These are phyloP conservation scores for Propithecus deckenii DNA, from an alignment of 2,797 vertebrate species.

Conservation along the genomic window DNA sequence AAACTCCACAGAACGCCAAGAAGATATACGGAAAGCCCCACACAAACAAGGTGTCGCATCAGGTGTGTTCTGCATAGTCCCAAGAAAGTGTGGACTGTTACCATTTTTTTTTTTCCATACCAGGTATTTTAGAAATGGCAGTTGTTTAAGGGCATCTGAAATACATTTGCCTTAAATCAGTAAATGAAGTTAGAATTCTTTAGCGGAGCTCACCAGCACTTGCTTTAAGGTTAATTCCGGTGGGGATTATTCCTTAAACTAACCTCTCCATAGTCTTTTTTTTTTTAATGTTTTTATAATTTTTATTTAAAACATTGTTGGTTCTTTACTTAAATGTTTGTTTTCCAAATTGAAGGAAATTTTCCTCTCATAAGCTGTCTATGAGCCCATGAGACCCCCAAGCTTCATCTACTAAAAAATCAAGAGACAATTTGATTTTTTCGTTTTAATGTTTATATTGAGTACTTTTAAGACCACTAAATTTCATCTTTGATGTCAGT, in stretches of 20 bases:
- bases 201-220: neutral
- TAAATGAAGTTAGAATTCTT: neutral
- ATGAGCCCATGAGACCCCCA: neutral
- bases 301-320: too few species aligned
- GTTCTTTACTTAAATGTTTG: too few species aligned
- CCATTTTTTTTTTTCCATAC: neutral
- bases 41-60: slow-evolving; percentile 92
- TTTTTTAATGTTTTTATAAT: too few species aligned
- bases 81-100: slow-evolving; percentile 71
- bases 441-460: neutral
- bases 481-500: neutral
- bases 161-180: neutral
- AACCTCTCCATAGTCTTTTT: neutral
- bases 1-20: slow-evolving; percentile 92
- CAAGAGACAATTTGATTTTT: neutral
- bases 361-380: too few species aligned
- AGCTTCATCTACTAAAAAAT: neutral
- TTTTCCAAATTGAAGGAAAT: too few species aligned
- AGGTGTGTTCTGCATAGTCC: slow-evolving; percentile 85
- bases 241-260: neutral
- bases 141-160: neutral
- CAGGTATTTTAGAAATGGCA: slow-evolving; percentile 51
- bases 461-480: neutral
- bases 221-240: neutral
- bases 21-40: slow-evolving; percentile 91